Base-by-base conservation (phyloP, 2,888 invertebrate genomes). In the Polydesmus complanatus region DNA sequence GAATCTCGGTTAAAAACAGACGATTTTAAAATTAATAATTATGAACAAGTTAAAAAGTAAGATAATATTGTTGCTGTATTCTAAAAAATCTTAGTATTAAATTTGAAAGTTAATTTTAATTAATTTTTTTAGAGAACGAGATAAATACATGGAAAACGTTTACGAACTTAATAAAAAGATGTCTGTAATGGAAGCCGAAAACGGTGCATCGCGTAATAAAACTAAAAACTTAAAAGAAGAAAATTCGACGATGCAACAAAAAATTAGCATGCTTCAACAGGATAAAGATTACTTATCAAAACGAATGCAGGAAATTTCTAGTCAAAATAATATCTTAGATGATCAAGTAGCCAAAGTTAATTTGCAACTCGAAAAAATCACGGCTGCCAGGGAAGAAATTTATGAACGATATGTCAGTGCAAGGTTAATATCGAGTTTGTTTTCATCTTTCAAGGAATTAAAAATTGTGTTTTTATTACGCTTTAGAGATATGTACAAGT, bases 251-350 rank as follows among this genome's bases (percentile, higher is more conserved):
- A 5, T 54, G 14, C n/a, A 53, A n/a, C 63, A 61, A 59, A 61
- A 60, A 54, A 49, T 57, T n/a, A 50, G 56, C 3, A 21, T 63
- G 19, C 47, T 64, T 25, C 61, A 61, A 52, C 61, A 64, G 60
- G 64, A 64, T 49, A 61, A 63, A 63, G 63, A 64, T 49, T 61
- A 49, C 49, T 51, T 64, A 8, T 27, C 27, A 14, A 63, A 58
- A 19, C 61, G 61, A 50, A n/a, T 61, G n/a, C n/a, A 23, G n/a
- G 64, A 64, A 57, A 3, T 61, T 3, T 53, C 47, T 11, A 56
- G 50, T 19, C 61, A 58, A 50, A 21, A 26, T 18, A 51, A 47
- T 18, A 23, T 26, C 18, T 5, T 57, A 18, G 61, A 64, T 37
- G 63, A 64, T 18, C 61, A 55, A n/a, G 14, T 63, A 2, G 53